phyloP scores from a whole-genome alignment of 2,888 invertebrate genomes.

The Acronicta aceris region DNA sequence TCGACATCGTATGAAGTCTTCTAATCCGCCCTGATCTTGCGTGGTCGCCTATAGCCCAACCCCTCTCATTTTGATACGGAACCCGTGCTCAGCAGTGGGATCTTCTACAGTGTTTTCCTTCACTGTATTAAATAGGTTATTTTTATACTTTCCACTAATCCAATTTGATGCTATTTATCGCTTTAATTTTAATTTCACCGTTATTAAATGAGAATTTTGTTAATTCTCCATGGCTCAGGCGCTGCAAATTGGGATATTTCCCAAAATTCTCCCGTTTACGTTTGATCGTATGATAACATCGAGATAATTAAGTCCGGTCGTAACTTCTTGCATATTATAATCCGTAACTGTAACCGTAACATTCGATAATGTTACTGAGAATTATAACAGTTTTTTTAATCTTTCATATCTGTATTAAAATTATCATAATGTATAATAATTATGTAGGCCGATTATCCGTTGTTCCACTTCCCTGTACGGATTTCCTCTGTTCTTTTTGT shows the following conservation, averaged over 20 bases:
- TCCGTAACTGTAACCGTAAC: slow-evolving; percentile 17
- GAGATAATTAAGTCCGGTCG: slow-evolving; percentile 11
- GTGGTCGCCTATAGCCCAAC: too few species aligned
- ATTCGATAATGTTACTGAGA: slow-evolving; percentile 20
- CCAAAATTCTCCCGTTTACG: slow-evolving; percentile 30
- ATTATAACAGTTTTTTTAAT: slow-evolving; percentile 1
- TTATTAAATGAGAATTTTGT: slow-evolving; percentile 14
- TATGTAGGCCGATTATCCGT: neutral
- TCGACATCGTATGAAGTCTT: too few species aligned
- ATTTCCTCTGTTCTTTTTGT: neutral
- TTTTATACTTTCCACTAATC: neutral
- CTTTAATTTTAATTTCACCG: slow-evolving; percentile 9
- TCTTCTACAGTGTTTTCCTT: too few species aligned
- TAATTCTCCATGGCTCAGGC: slow-evolving; percentile 31
- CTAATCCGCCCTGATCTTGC: too few species aligned
- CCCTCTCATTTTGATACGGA: too few species aligned
- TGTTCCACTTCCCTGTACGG: neutral
- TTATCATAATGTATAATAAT: neutral
- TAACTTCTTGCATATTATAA: slow-evolving; percentile 15
- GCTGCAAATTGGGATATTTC: slow-evolving; percentile 31
- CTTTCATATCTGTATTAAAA: neutral
- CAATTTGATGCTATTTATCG: slow-evolving; percentile 23
- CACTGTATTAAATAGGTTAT: too few species aligned
- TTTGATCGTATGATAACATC: slow-evolving; percentile 24
- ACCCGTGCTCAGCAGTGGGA: too few species aligned